Conservation (phyloP, 2,113 vertebrate species). For the Rousettus leschenaultii region DNA sequence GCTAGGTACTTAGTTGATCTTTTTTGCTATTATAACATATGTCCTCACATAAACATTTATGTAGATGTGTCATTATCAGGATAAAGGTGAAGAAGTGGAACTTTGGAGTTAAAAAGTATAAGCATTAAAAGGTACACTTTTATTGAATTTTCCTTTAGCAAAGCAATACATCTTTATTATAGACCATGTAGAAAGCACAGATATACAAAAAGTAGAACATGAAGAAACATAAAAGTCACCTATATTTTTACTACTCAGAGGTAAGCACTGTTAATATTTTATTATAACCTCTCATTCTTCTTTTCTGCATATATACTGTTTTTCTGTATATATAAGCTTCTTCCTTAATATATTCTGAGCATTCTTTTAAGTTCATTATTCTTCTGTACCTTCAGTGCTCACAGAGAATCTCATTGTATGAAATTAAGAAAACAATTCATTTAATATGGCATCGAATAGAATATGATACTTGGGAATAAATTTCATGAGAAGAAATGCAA, state of each 20-base stretch:
- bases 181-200: background rate
- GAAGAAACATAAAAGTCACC: background rate
- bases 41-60: background rate
- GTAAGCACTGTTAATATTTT: background rate
- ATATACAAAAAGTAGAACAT: background rate
- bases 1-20: background rate
- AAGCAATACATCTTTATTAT: background rate
- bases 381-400: background rate
- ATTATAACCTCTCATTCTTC: background rate
- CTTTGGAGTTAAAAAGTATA: background rate
- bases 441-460: background rate
- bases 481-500: background rate
- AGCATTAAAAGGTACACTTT: background rate
- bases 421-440: background rate
- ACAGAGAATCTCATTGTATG: background rate
- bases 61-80: background rate
- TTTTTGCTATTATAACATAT: background rate
- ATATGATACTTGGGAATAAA: background rate
- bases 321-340: background rate
- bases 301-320: background rate
- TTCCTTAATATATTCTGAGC: slow-evolving; percentile 9
- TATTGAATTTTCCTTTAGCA: background rate
- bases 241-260: background rate
- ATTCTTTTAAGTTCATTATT: background rate
- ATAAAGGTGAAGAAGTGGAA: background rate